Percentiles rank a stretch among this genome's conserved stretches.
phyloP scores from a whole-genome alignment of 2,888 invertebrate species.

The Pachymerium ferrugineum region DNA sequence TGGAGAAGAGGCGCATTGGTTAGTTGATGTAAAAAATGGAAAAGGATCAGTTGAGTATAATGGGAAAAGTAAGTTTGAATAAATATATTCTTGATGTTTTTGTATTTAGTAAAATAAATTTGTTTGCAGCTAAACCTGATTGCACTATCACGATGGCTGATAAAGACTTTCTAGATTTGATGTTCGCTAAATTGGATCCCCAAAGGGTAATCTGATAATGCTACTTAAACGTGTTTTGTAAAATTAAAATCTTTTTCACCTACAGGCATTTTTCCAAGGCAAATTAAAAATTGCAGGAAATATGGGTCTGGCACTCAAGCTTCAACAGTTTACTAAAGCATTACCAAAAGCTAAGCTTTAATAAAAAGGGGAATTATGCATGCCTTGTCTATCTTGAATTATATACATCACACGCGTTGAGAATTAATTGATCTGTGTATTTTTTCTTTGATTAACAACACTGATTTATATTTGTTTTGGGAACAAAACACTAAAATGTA shows the following conservation, averaged over 20 bases:
- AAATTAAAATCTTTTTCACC: not conserved
- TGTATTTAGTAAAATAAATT: not conserved
- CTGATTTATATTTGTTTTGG: too few species aligned
- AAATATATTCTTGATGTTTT: not conserved
- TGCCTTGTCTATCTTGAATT: too few species aligned
- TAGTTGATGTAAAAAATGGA: conserved; percentile 84
- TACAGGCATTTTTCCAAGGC: conserved; percentile 62
- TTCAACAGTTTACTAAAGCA: conserved; percentile 62
- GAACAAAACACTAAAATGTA: too few species aligned
- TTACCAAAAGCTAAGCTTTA: conserved; percentile 44
- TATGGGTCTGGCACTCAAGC: conserved; percentile 92
- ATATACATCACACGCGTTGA: too few species aligned
- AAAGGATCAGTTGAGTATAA: conserved; percentile 63
- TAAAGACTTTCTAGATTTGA: conserved; percentile 76
- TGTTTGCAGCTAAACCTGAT: conserved; percentile 68
- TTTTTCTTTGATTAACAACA: too few species aligned
- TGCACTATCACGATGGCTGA: conserved; percentile 85
- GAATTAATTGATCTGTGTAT: too few species aligned
- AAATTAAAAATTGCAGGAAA: conserved; percentile 88
- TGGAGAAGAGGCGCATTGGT: conserved; percentile 80
- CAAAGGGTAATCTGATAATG: conserved; percentile 34
- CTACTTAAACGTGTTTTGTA: not conserved
- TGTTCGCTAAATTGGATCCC: conserved; percentile 77
- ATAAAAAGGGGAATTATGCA: conserved; percentile 11
- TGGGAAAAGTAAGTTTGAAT: not conserved